phyloP scores from a whole-genome alignment of 2,797 vertebrate genomes.

The Distichodus sexfasciatus region DNA sequence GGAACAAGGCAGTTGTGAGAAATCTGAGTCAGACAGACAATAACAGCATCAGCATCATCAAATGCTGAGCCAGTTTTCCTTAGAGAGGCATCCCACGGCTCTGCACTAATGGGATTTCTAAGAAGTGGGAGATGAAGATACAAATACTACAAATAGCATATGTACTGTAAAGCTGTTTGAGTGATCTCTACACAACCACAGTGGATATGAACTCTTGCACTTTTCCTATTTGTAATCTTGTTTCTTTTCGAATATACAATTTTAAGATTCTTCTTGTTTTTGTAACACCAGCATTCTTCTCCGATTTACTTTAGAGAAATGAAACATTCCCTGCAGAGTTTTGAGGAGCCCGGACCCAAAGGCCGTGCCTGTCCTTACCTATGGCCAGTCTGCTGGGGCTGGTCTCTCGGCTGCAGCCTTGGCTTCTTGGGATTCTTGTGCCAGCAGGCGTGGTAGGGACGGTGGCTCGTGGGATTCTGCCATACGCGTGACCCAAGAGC shows the following conservation, averaged over 20 bases:
- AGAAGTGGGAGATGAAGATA: neutral
- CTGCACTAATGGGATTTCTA: neutral
- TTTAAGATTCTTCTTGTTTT: too few relatives aligned
- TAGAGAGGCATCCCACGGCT: neutral
- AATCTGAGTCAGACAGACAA: conserved; percentile 22
- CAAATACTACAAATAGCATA: neutral
- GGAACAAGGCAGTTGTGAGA: conserved; percentile 1
- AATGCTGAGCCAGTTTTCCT: conserved; percentile 2
- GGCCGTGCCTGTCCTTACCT: conserved; percentile 75
- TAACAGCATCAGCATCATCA: conserved; percentile 5
- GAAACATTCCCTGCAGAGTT: too few relatives aligned
- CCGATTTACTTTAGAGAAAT: too few relatives aligned
- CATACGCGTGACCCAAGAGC: conserved; percentile 84
- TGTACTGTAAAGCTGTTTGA: neutral
- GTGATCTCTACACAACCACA: neutral
- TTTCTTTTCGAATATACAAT: neutral
- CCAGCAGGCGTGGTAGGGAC: conserved; percentile 77
- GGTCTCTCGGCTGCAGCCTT: conserved; percentile 95
- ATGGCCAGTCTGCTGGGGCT: conserved; percentile 91
- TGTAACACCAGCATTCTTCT: too few relatives aligned
- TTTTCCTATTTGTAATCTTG: neutral
- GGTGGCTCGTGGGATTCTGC: conserved; percentile 79
- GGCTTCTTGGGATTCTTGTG: conserved; percentile 91
- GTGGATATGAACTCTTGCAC: neutral
- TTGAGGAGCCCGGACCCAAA: neutral